Evolutionary conservation across 2,113 vertebrate genomes (phyloP).

Genomic region (Callorhinus ursinus): DNA sequence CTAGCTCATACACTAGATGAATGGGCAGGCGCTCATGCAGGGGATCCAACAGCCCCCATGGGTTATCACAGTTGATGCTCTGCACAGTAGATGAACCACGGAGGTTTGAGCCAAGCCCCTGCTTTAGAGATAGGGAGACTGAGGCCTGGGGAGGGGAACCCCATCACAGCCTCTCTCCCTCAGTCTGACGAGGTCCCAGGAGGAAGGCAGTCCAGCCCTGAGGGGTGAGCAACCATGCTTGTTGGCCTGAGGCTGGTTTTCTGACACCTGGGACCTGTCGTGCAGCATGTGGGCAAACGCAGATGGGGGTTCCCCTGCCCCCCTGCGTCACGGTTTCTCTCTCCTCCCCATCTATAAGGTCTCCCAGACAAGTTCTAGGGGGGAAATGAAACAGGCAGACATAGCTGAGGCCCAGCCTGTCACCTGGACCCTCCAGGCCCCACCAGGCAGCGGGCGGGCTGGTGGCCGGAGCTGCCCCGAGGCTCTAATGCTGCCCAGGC

Average conservation of each 20-base stretch:
- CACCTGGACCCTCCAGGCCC: background rate
- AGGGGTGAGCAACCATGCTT: background rate
- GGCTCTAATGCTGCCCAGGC: background rate
- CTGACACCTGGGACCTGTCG: background rate
- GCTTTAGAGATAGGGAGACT: background rate
- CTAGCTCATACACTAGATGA: background rate
- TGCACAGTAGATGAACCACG: too few species aligned
- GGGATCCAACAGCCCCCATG: background rate
- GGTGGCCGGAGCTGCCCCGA: rapidly evolving
- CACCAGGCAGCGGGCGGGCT: background rate
- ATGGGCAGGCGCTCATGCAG: background rate
- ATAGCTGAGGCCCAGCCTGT: background rate
- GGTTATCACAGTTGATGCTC: background rate
- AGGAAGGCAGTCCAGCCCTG: too few species aligned
- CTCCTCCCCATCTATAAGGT: background rate
- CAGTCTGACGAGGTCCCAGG: background rate
- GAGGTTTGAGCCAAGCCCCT: background rate
- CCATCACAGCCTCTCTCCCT: background rate
- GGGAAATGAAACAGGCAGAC: background rate
- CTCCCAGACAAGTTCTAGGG: background rate
- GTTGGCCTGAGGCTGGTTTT: background rate
- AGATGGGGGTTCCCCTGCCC: rapidly evolving
- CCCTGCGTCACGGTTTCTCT: background rate
- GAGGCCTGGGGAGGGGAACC: background rate
- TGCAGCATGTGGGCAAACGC: background rate